Evolutionary conservation across 2,888 invertebrate species (phyloP), one percentile per base, ranked within the genome.

Genomic region (Serripes groenlandicus): DNA sequence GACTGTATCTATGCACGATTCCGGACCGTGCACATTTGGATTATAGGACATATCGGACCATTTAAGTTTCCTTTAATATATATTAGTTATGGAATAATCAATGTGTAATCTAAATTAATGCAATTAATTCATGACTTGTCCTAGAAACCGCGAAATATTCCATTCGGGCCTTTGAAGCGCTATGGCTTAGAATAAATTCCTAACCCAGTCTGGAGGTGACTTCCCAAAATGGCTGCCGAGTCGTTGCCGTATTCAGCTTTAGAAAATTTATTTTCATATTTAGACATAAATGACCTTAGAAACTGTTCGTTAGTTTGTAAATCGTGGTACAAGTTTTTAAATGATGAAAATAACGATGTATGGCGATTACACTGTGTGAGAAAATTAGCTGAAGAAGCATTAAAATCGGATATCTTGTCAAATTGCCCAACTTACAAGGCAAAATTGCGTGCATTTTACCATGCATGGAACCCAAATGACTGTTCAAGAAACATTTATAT

Each of bases 401-500:
- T 99, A 32, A 98, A 98, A 95, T 98, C 98, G 9, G 98, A 98
- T 95, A 96, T 99, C 92, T 96, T 99, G 75, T 96, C 97, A 64
- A 97, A 97, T 87, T 97, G 98, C 89, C 96, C 97, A 77, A 97
- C 98, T 5, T 98, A 97, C 94, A 99, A 98, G 96, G 97, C 98
- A 32, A 99, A 99, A 95, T 95, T 99, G 87, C 89, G 93, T 84
- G 99, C 99, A 21, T 98, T 97, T 95, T 97, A 97, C 94, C 98
- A 98, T 95, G 97, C 99, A 0, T 99, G 99, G 99, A 99, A 98
- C 95, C 98, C 98, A 15, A 97, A 97, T 94, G 99, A 99, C 95
- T 98, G 99, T 94, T 99, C 99, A 70, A 96, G 98, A 94, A 99
- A 99, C 95, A 97, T 99, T 94, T 99, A 98, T 95, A 97, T 99